Base-by-base conservation (phyloP, 2,113 vertebrate species). In the Vanacampus margaritifer region DNA sequence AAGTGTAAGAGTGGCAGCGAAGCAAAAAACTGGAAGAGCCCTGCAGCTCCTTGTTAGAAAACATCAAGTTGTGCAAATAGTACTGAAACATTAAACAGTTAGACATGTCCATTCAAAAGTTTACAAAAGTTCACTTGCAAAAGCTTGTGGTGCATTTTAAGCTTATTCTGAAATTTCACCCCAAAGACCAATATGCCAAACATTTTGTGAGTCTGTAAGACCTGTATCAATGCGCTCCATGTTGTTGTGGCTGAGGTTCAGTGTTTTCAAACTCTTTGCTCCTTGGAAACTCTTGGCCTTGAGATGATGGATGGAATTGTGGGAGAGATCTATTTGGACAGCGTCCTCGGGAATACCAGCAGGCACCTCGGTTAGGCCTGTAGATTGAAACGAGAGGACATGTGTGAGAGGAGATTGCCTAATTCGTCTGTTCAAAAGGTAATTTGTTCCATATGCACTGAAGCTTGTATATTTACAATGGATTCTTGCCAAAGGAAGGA, bases 361-460 rank as follows among this genome's bases (percentile, higher is more conserved):
- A 65, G 96, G 96, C 84, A 99, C 93, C 88, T 94, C 94, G 45
- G 90, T 94, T 82, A 99, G 87, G 77, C 93, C 96, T 98, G 82
- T 67, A 85, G 43, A 90, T 54, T 72, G 51, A 68, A 17, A 58
- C 3, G 12, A 28, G 24, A 8, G 26, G 26, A 57, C 14, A 17
- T 2, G 9, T 11, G 21, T 51, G 9, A 51, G n/a, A 19, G 48
- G 11, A n/a, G 8, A n/a, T 51, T 10, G 19, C n/a, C 21, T n/a
- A 3, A 10, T 51, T 51, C 21, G 11, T 51, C 7, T 0, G 1
- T n/a, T 51, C n/a, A 10, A 51, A 23, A 23, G 8, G n/a, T 50
- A 11, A 50, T 50, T 23, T 11, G 48, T 50, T 8, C 48, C 48
- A 23, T 50, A 10, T n/a, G 21, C 48, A 11, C 8, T 23, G 48